Conservation (phyloP, 2,113 vertebrate genomes). For the Thalassoma bifasciatum region DNA sequence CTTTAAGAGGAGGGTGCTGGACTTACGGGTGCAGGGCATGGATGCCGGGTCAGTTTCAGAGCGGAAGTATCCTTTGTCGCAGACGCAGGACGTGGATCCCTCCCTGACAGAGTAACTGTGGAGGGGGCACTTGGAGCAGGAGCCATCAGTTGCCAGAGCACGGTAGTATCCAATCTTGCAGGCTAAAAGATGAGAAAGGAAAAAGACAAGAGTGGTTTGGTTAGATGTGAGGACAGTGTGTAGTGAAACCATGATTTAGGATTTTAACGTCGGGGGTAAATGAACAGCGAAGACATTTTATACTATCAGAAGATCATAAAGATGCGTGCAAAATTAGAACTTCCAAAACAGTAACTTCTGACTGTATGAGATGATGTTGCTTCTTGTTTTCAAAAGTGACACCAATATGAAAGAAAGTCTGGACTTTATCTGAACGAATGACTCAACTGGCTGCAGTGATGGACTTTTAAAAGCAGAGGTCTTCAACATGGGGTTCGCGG, state of each 20-base stretch:
- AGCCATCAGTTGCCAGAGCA: slow-evolving; percentile 89
- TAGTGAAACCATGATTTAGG: background rate
- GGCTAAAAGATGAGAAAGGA: slow-evolving; percentile 80
- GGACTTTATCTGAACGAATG: no score
- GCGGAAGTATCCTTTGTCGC: slow-evolving; percentile 94
- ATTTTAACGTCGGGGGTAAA: no score
- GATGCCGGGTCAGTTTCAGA: slow-evolving; percentile 93
- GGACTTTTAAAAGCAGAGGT: no score
- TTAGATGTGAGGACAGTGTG: background rate
- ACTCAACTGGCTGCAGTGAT: no score
- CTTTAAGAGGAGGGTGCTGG: slow-evolving; percentile 14
- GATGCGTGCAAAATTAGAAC: no score
- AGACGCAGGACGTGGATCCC: slow-evolving; percentile 93
- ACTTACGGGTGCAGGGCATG: slow-evolving; percentile 97
- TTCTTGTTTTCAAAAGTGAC: no score
- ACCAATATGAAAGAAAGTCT: no score
- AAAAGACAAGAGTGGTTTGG: background rate
- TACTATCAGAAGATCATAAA: no score
- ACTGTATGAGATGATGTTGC: no score
- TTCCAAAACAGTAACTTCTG: no score
- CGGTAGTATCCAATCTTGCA: slow-evolving; percentile 98
- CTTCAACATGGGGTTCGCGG: no score
- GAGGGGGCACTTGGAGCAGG: slow-evolving; percentile 94
- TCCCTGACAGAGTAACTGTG: slow-evolving; percentile 96
- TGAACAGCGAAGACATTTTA: no score